These are phyloP conservation scores for Dinomys branickii DNA, from an alignment of 2,113 vertebrate species.

Conservation along the genomic window DNA sequence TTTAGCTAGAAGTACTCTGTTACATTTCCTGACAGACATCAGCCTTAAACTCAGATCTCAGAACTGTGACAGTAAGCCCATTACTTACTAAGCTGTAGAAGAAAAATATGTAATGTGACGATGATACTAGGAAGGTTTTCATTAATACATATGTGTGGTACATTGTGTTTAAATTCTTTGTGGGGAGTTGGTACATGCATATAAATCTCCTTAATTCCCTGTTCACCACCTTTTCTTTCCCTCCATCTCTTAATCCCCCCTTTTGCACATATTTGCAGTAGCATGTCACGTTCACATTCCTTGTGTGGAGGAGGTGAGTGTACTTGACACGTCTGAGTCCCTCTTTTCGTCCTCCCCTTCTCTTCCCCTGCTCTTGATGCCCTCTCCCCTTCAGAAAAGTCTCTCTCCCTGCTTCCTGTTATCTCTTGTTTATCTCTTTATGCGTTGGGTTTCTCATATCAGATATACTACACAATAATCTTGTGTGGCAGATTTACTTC, in stretches of 20 bases:
- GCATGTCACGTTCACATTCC: neutral
- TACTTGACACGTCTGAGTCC: neutral
- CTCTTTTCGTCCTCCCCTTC: neutral
- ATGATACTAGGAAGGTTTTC: neutral
- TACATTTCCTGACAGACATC: neutral
- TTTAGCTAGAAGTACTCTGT: neutral
- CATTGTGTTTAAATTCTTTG: neutral
- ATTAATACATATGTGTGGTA: neutral
- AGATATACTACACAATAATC: neutral
- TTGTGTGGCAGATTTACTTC: neutral
- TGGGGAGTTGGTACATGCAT: neutral
- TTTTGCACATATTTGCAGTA: neutral
- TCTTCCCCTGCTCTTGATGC: neutral
- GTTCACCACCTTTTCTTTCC: neutral
- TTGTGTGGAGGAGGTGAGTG: neutral
- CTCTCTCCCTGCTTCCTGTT: neutral
- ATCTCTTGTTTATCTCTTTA: neutral
- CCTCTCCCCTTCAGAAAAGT: neutral
- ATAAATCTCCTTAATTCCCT: neutral
- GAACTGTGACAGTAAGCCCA: neutral
- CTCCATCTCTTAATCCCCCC: neutral
- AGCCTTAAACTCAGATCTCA: neutral
- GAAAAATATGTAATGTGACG: slow-evolving; percentile 28
- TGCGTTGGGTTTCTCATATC: neutral
- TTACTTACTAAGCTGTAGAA: neutral